Evolutionary conservation across 2,888 invertebrate genomes (phyloP).

Genomic region (Asteroscopus sphinx): DNA sequence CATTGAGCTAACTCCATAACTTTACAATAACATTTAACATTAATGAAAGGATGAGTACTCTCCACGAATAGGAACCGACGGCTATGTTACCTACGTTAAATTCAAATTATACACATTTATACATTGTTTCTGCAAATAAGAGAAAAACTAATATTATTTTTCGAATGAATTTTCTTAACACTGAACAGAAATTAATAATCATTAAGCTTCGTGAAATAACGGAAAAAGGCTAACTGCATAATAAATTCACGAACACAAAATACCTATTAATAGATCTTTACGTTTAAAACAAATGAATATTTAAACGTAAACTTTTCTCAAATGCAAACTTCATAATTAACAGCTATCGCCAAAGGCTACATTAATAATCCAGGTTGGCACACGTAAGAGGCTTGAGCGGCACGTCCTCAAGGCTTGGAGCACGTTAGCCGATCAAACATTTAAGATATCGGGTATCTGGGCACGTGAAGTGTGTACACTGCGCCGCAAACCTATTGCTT

Average conservation of each 20-base stretch:
- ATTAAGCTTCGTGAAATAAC: neutral
- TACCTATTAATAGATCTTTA: too few relatives aligned
- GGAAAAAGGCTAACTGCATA: conserved; percentile 1
- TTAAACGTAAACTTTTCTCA: conserved; percentile 5
- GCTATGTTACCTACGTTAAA: neutral
- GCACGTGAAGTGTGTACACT: conserved; percentile 33
- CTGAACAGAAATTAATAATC: conserved; percentile 4
- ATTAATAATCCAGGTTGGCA: conserved; percentile 24
- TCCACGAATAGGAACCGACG: conserved; percentile 1
- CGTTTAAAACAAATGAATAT: too few relatives aligned
- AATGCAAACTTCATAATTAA: conserved; percentile 39
- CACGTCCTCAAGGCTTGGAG: conserved; percentile 24
- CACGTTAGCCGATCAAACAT: conserved; percentile 48
- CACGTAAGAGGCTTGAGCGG: conserved; percentile 5
- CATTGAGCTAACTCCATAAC: conserved; percentile 11
- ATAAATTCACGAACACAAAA: conserved; percentile 1
- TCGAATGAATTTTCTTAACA: conserved; percentile 2
- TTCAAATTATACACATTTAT: conserved; percentile 14
- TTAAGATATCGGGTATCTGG: conserved; percentile 42
- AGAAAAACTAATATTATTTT: neutral
- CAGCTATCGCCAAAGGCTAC: conserved; percentile 12
- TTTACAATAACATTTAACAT: too few relatives aligned
- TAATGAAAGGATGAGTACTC: conserved; percentile 18
- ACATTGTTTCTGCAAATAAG: neutral
- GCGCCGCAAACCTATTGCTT: conserved; percentile 33